A percentile compares a stretch with the other conserved stretches of the same genome.
These are phyloP conservation scores for Leptura quadrifasciata DNA, from an alignment of 2,888 invertebrate species.

Conservation along the genomic window DNA sequence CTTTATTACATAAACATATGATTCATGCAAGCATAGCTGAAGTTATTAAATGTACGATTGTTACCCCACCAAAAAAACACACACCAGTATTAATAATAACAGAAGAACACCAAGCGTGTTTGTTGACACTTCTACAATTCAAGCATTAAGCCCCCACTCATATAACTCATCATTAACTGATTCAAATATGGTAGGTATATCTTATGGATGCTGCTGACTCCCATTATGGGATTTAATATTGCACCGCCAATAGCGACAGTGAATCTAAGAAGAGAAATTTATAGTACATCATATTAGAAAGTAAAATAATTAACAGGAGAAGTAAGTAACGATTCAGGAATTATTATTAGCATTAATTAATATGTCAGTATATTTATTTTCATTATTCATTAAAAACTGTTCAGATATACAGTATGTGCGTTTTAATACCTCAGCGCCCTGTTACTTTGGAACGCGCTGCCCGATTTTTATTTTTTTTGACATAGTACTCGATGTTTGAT, in stretches of 20 bases:
- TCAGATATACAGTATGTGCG: too few relatives aligned
- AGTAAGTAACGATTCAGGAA: background rate
- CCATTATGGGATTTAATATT: background rate
- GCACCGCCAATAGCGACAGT: background rate
- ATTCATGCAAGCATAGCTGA: slow-evolving; percentile 1
- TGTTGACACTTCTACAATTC: slow-evolving; percentile 31
- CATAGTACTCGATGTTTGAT: too few relatives aligned
- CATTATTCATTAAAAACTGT: too few relatives aligned
- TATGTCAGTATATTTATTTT: too few relatives aligned
- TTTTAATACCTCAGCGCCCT: too few relatives aligned
- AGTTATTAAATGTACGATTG: slow-evolving; percentile 19
- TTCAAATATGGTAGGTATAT: background rate
- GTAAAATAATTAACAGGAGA: background rate
- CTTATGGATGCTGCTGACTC: background rate
- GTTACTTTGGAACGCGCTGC: too few relatives aligned
- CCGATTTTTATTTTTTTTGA: too few relatives aligned
- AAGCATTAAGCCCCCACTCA: background rate
- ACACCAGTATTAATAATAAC: slow-evolving; percentile 8
- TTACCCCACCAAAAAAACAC: background rate
- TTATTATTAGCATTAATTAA: background rate
- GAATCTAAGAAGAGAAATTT: background rate
- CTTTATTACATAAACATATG: background rate
- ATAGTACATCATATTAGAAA: background rate
- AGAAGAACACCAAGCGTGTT: background rate
- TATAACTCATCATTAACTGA: slow-evolving; percentile 31